Conservation (phyloP, 2,797 vertebrate species). For the Xerus rutilus region DNA sequence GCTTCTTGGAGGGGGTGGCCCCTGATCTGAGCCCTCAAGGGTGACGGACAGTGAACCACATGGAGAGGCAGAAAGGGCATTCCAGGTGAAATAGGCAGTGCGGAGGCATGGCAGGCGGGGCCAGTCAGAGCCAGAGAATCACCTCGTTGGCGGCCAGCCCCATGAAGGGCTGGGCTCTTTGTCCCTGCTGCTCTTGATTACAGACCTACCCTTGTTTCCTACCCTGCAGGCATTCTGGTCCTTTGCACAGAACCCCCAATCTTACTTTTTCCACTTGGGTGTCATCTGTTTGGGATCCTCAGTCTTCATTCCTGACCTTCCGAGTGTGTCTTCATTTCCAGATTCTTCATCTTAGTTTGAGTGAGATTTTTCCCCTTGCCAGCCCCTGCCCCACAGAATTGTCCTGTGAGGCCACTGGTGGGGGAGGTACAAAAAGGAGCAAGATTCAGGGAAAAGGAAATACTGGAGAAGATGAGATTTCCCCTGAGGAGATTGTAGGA, state of each 20-base stretch:
- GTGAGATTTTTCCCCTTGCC: background rate
- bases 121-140: too few relatives aligned
- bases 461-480: background rate
- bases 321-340: background rate
- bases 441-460: background rate
- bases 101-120: background rate
- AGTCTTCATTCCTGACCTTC: background rate
- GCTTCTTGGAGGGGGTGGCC: background rate
- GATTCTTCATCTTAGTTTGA: background rate
- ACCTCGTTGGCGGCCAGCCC: background rate
- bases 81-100: background rate
- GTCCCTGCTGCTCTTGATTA: background rate
- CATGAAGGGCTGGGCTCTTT: background rate
- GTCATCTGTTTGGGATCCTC: background rate
- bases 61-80: background rate
- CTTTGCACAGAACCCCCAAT: background rate
- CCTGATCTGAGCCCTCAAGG: background rate
- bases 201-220: too few relatives aligned
- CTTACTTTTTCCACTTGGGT: background rate
- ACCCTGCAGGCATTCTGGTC: background rate
- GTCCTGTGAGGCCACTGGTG: background rate
- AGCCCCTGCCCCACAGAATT: background rate
- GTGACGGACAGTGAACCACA: background rate
- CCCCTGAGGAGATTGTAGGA: background rate
- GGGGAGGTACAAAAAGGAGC: background rate